Conservation (phyloP, 2,113 vertebrate genomes). For the Otocyon megalotis region DNA sequence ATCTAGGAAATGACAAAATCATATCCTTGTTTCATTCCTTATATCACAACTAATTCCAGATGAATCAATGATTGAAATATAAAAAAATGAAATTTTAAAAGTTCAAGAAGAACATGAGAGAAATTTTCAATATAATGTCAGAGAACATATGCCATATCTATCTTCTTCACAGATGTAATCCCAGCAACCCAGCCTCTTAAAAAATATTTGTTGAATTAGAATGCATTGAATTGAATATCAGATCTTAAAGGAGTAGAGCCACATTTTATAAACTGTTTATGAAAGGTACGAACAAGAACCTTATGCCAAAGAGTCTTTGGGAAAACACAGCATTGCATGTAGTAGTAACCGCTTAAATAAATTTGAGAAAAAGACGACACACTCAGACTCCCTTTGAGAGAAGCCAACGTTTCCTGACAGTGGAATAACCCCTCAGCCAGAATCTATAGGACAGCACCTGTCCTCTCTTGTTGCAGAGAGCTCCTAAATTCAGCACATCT, state of each 20-base stretch:
- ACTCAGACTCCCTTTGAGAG: background rate
- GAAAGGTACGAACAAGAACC: background rate
- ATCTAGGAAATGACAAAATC: conserved; percentile 28
- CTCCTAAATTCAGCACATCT: background rate
- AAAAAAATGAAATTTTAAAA: conserved; percentile 42
- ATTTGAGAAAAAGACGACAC: background rate
- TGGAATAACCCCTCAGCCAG: background rate
- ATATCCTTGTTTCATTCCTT: background rate
- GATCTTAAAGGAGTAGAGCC: background rate
- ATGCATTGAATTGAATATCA: background rate
- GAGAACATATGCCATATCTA: background rate
- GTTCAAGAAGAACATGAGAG: background rate
- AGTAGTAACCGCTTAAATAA: background rate
- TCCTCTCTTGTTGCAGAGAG: background rate
- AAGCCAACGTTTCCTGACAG: conserved; percentile 20
- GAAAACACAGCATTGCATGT: background rate
- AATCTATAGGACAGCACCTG: background rate
- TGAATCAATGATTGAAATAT: conserved; percentile 2
- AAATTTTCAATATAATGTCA: background rate
- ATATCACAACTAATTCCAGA: background rate
- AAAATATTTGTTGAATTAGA: conserved; percentile 19
- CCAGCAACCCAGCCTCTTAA: background rate
- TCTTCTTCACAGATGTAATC: background rate
- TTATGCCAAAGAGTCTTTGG: background rate
- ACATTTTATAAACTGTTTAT: background rate